phyloP scores from a whole-genome alignment of 2,797 vertebrate genomes.

The Channa striata region DNA sequence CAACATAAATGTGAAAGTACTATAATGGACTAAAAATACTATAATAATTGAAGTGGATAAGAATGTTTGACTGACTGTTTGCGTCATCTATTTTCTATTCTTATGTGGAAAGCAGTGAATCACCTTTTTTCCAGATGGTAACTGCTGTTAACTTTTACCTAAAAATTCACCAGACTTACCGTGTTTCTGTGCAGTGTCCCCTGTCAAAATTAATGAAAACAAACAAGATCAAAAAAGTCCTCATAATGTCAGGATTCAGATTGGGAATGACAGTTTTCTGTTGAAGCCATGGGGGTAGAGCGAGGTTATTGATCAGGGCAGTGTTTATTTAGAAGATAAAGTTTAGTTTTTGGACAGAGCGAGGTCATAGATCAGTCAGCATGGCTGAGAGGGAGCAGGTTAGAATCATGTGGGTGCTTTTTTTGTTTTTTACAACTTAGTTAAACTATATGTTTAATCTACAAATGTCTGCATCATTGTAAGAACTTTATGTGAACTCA shows the following conservation, averaged over 20 bases:
- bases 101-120: not conserved
- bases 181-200: constrained; percentile 54
- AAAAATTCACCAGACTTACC: constrained; percentile 62
- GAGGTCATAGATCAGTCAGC: constrained; percentile 48
- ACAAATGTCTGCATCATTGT: not conserved
- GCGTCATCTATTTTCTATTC: not conserved
- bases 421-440: not conserved
- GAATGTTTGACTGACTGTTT: constrained; percentile 1
- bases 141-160: not conserved
- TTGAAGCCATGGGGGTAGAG: constrained; percentile 15
- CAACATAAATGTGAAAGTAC: too few relatives aligned
- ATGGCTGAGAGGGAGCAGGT: not conserved
- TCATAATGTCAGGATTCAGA: constrained; percentile 72
- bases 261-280: constrained; percentile 47
- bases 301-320: constrained; percentile 74
- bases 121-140: not conserved
- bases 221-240: constrained; percentile 57
- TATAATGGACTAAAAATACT: too few relatives aligned
- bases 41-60: too few relatives aligned
- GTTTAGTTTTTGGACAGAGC: constrained; percentile 67
- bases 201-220: constrained; percentile 62
- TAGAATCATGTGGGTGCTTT: fast-evolving
- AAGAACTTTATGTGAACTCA: fast-evolving
- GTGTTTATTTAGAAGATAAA: constrained; percentile 83
- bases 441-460: not conserved